phyloP scores from a whole-genome alignment of 2,797 vertebrate genomes.

The Limnodromus scolopaceus region DNA sequence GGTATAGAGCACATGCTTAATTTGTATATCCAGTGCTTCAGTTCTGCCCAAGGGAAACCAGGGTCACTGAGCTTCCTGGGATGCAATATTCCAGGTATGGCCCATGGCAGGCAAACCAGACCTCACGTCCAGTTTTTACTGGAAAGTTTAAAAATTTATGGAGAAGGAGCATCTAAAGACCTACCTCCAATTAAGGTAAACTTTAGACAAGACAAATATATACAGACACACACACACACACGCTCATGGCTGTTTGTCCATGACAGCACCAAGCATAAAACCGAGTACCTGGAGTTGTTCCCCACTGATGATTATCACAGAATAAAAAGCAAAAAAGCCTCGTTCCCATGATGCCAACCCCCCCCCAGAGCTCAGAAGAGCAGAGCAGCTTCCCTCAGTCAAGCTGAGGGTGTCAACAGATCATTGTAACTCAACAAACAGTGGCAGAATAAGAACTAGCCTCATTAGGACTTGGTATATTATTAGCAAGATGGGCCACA shows the following conservation, averaged over 20 bases:
- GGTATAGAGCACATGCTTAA: too few relatives aligned
- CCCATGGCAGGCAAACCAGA: neutral
- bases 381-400: neutral
- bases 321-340: neutral
- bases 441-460: neutral
- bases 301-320: neutral
- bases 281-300: fast-evolving
- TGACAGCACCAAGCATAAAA: neutral
- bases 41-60: neutral
- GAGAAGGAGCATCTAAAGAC: neutral
- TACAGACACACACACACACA: neutral
- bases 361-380: neutral
- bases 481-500: constrained; percentile 1
- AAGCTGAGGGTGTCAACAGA: neutral
- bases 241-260: fast-evolving
- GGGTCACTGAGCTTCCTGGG: neutral
- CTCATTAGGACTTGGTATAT: neutral
- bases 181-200: neutral
- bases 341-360: neutral
- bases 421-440: neutral
- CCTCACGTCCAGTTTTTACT: neutral
- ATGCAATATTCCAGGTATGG: neutral
- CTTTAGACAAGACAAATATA: neutral
- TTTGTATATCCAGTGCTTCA: neutral
- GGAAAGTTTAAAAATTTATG: neutral